Base-by-base conservation (phyloP, 2,113 vertebrate genomes). In the Python bivittatus region DNA sequence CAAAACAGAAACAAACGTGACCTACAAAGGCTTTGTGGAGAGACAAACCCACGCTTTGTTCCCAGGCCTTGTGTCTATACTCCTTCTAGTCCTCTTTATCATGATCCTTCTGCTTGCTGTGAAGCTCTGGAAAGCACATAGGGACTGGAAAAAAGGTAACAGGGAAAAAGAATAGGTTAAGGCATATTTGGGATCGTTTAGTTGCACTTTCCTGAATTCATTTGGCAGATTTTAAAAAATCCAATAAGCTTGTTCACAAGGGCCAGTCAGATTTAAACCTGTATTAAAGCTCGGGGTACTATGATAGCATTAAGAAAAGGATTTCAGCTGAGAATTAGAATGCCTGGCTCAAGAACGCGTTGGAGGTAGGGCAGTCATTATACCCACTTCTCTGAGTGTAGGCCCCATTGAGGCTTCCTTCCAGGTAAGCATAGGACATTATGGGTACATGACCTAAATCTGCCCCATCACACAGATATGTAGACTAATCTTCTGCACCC, bases 91-190 rank as follows among this genome's bases (percentile, higher is more conserved):
- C 88, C 98, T 99, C 89, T 95, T 99, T 13, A 44, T 99, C 91
- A 98, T 99, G 0, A 96, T 99, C n/a, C 95, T 98, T 61, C 98
- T 99, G 5, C 98, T 99, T 56, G 4, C 97, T 44, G 94, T 97
- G 93, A 99, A 99, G 95, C 97, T 99, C 88, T 97, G 97, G 86
- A 98, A 97, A 96, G 98, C 98, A 0, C 98, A 99, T 0, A 56
- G 98, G 0, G 17, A 92, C 23, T 99, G 99, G 99, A 99, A 98
- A 87, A 98, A 93, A 98, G 99, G 99, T 99, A 88, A 94, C 96
- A 33, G 9, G 42, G 0, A 2, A 20, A 33, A 72, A 7, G 1
- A 38, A 38, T 2, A 22, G 38, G 20, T 22, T 22, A 79, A 22
- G 20, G 1, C 17, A 38, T 20, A 72, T 72, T 38, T 13, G 29